Conservation (phyloP, 2,888 invertebrate genomes). For the Criorhina ranunculi region DNA sequence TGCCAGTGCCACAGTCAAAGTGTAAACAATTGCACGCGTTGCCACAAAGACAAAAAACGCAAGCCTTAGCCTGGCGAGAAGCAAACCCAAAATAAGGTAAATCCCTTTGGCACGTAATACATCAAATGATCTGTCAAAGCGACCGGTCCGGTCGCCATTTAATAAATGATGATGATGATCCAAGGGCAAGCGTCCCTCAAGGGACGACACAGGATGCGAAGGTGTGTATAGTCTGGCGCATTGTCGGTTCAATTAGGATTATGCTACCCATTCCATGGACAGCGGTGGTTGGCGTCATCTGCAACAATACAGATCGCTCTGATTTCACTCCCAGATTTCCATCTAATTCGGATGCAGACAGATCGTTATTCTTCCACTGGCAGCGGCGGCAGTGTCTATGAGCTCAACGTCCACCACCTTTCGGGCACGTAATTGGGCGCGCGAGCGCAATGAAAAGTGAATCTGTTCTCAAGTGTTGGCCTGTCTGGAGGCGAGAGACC, state of each 20-base stretch:
- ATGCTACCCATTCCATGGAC: conserved; percentile 57
- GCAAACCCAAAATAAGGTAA: conserved; percentile 47
- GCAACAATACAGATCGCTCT: conserved; percentile 71
- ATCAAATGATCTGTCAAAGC: conserved; percentile 74
- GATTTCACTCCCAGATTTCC: conserved; percentile 65
- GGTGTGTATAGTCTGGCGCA: conserved; percentile 71
- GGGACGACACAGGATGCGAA: conserved; percentile 47
- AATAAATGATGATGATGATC: conserved; percentile 69
- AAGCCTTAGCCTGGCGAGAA: conserved; percentile 9
- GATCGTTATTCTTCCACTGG: conserved; percentile 60
- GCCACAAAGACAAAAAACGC: conserved; percentile 69
- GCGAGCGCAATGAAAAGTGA: conserved; percentile 64
- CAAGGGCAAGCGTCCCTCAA: conserved; percentile 50
- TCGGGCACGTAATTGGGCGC: conserved; percentile 54
- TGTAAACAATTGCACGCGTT: conserved; percentile 62
- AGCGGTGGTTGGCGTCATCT: conserved; percentile 56
- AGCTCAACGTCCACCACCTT: conserved; percentile 10
- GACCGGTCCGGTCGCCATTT: conserved; percentile 43
- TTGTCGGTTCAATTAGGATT: conserved; percentile 75
- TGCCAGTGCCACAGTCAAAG: conserved; percentile 25
- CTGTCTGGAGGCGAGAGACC: conserved; percentile 17
- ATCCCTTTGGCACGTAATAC: conserved; percentile 75
- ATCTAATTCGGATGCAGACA: conserved; percentile 72
- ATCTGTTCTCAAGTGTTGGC: conserved; percentile 55
- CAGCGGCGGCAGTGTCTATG: conserved; percentile 49